A percentile compares a stretch with the other conserved stretches of the same genome.
Conservation (phyloP, 2,113 vertebrate species). For the Microtus montanus region DNA sequence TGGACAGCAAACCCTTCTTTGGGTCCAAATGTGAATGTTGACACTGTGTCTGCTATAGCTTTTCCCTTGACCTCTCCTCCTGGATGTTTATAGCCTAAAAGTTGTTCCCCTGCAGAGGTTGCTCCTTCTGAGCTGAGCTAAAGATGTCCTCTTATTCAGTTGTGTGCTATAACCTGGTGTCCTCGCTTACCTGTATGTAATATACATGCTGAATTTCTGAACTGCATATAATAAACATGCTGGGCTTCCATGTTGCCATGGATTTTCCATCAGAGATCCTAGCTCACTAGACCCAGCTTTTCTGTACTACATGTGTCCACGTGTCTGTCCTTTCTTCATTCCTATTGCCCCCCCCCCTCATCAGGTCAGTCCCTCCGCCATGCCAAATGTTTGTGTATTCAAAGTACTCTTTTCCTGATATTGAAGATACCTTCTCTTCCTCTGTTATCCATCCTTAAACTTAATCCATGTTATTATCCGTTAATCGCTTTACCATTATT, state of each 20-base stretch:
- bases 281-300: not conserved
- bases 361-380: not conserved
- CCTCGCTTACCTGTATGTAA: not conserved
- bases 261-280: not conserved
- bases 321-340: not conserved
- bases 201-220: not conserved
- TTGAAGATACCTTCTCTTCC: not conserved
- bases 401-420: not conserved
- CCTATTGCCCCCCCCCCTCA: not conserved
- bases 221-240: not conserved
- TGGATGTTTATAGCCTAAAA: not conserved
- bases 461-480: not conserved
- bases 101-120: not conserved
- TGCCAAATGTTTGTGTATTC: not conserved
- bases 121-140: too few relatives aligned
- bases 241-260: not conserved
- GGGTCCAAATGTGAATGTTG: not conserved
- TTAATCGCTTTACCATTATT: not conserved
- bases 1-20: not conserved
- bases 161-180: not conserved
- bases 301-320: not conserved
- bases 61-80: not conserved
- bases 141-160: not conserved
- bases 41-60: not conserved
- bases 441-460: not conserved